Conservation (phyloP, 2,113 vertebrate genomes). For the Micromys minutus region DNA sequence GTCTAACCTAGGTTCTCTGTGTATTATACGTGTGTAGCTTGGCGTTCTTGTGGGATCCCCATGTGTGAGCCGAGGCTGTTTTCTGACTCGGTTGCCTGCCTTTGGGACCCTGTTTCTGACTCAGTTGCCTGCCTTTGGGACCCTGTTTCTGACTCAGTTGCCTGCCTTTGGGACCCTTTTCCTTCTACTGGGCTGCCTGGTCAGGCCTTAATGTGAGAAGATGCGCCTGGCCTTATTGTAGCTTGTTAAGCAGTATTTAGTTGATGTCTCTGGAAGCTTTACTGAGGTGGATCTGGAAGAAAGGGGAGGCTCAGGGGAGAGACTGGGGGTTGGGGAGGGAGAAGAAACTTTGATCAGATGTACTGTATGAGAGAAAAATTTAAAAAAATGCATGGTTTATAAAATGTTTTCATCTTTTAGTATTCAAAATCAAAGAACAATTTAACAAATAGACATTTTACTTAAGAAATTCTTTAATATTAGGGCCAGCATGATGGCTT, state of each 20-base stretch:
- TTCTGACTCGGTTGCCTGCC: no score
- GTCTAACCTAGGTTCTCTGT: not conserved
- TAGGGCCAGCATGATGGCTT: not conserved
- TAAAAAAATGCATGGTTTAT: not conserved
- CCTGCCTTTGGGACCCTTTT: not conserved
- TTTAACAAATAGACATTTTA: constrained; percentile 3
- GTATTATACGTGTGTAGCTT: not conserved
- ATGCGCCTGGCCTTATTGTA: not conserved
- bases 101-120: no score
- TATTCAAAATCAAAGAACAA: not conserved
- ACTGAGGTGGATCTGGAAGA: not conserved
- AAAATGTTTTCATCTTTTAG: not conserved
- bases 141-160: no score
- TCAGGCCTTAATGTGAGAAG: not conserved
- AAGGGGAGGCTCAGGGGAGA: not conserved
- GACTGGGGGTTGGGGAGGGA: not conserved
- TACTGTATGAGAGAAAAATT: no score
- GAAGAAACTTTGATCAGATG: not conserved
- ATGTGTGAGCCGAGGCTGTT: not conserved
- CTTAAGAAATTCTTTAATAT: not conserved
- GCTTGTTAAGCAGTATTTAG: not conserved
- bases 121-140: no score
- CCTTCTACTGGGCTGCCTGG: not conserved
- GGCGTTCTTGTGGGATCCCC: not conserved
- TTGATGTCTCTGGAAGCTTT: not conserved